Conservation (phyloP, 1,140 invertebrate species). For the Leptinotarsa texana region DNA sequence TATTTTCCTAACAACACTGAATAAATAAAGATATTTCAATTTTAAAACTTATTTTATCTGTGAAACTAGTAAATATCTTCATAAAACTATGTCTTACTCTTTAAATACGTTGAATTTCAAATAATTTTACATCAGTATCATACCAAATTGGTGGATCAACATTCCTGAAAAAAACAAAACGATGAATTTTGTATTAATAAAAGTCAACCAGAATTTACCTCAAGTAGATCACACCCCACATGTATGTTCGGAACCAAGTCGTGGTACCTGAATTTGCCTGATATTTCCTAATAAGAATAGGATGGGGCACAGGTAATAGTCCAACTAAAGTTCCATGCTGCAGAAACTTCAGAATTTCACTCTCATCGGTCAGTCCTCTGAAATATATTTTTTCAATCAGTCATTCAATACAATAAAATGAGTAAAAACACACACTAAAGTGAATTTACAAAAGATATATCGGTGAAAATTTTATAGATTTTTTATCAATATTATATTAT, state of each 20-base stretch:
- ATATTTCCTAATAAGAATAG: conserved; percentile 98
- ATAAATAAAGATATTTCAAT: no score
- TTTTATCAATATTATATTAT: no score
- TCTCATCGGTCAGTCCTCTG: conserved; percentile 98
- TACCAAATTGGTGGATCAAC: conserved; percentile 99
- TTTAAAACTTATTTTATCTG: no score
- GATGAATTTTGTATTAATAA: conserved; percentile 9
- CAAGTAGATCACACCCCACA: conserved; percentile 99
- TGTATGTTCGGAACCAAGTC: conserved; percentile 98
- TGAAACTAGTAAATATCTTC: not conserved
- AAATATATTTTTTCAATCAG: not conserved
- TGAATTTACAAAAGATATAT: no score
- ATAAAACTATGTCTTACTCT: not conserved
- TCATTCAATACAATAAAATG: not conserved
- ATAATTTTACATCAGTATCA: conserved; percentile 97
- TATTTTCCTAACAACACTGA: no score
- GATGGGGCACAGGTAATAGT: conserved; percentile 96
- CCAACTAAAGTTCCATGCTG: conserved; percentile 99
- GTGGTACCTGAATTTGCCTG: conserved; percentile 98
- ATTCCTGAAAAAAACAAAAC: conserved; percentile 71
- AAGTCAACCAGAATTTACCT: conserved; percentile 61
- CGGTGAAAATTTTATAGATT: no score
- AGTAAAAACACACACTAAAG: no score
- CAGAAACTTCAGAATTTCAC: conserved; percentile 97
- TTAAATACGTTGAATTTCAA: conserved; percentile 93